A percentile compares a stretch with the other conserved stretches of the same genome.
These are phyloP conservation scores for Spilosoma lubricipeda DNA, from an alignment of 2,888 invertebrate genomes.

Conservation along the genomic window DNA sequence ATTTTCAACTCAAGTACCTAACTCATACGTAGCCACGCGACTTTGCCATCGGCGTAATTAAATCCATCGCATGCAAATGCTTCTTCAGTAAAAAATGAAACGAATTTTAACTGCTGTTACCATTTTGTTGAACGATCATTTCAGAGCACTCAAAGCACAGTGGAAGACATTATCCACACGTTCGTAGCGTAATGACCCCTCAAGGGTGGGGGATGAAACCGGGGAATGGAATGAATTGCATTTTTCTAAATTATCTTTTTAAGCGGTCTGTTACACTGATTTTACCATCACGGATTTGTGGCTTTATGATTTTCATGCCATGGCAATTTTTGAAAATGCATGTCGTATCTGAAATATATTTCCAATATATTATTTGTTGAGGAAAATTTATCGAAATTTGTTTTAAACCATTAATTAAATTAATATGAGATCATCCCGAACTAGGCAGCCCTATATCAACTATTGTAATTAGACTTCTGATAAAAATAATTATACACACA, in stretches of 20 bases:
- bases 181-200: conserved; percentile 70
- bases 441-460: too few relatives aligned
- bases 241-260: conserved; percentile 50
- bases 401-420: too few relatives aligned
- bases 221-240: conserved; percentile 50
- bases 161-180: conserved; percentile 74
- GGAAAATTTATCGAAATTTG: too few relatives aligned
- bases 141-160: conserved; percentile 54
- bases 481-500: too few relatives aligned
- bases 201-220: conserved; percentile 52
- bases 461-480: too few relatives aligned
- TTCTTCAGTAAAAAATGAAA: conserved; percentile 54
- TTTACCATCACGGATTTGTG: conserved; percentile 43
- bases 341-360: background rate
- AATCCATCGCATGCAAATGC: conserved; percentile 17
- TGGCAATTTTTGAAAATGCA: conserved; percentile 17
- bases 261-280: conserved; percentile 51
- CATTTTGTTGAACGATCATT: conserved; percentile 63
- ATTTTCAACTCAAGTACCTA: background rate
- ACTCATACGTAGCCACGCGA: background rate
- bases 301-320: conserved; percentile 15
- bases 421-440: too few relatives aligned
- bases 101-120: conserved; percentile 61
- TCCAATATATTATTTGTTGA: background rate
- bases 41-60: conserved; percentile 8